Percentiles rank a stretch among this genome's conserved stretches.
Evolutionary conservation across 2,797 vertebrate genomes (phyloP).

Genomic region (Argentina silus): DNA sequence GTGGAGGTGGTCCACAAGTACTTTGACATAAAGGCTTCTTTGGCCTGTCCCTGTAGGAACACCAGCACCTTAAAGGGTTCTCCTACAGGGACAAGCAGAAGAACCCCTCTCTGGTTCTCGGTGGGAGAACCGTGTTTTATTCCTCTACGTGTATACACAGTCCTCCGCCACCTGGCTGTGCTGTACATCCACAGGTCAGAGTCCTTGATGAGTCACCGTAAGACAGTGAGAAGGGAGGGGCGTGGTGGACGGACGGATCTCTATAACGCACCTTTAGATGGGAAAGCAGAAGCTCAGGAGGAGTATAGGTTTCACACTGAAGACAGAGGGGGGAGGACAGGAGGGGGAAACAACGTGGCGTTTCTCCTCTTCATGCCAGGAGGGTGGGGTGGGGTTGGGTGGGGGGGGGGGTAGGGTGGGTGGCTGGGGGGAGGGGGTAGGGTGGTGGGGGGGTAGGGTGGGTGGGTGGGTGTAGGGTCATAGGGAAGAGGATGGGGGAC

Average conservation of each 20-base stretch:
- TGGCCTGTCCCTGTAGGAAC: too few species aligned
- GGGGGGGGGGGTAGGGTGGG: slow-evolving; percentile 6
- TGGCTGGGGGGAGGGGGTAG: slow-evolving; percentile 6
- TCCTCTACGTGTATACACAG: not conserved
- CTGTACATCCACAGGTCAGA: slow-evolving; percentile 40
- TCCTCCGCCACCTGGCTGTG: slow-evolving; percentile 43
- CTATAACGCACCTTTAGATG: slow-evolving; percentile 61
- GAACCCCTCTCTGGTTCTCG: too few species aligned
- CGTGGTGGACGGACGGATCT: slow-evolving; percentile 50
- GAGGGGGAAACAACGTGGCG: slow-evolving; percentile 19
- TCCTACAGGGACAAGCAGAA: too few species aligned
- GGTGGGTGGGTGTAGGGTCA: slow-evolving; percentile 15
- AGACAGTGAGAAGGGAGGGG: slow-evolving; percentile 72
- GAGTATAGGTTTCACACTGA: slow-evolving; percentile 70
- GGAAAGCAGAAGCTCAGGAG: slow-evolving; percentile 64
- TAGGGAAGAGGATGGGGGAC: too few species aligned
- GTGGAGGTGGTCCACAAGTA: not conserved
- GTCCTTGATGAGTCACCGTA: slow-evolving; percentile 59
- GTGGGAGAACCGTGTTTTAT: not conserved
- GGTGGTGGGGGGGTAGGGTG: slow-evolving; percentile 7
- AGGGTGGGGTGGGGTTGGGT: not conserved
- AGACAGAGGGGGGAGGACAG: slow-evolving; percentile 59
- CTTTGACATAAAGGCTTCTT: too few species aligned
- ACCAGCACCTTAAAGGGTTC: too few species aligned
- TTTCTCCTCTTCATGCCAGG: slow-evolving; percentile 12